Conservation (phyloP, 2,113 vertebrate genomes). For the Oncorhynchus mykiss region DNA sequence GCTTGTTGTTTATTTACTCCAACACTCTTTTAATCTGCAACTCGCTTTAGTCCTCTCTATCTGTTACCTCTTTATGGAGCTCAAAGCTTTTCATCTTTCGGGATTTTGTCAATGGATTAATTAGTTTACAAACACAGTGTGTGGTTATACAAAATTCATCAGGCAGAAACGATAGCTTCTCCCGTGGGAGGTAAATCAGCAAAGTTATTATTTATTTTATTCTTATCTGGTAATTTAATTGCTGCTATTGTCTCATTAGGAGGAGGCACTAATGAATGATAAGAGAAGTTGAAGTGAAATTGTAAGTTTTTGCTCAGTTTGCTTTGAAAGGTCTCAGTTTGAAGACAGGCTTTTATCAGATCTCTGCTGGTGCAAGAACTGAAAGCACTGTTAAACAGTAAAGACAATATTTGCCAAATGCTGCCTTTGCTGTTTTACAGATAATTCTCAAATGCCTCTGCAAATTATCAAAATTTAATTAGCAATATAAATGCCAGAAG, state of each 20-base stretch:
- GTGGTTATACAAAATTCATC: constrained; percentile 49
- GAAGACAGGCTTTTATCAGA: neutral
- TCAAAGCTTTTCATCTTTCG: constrained; percentile 44
- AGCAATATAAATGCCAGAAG: constrained; percentile 98
- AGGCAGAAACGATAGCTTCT: constrained; percentile 56
- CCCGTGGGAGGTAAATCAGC: constrained; percentile 67
- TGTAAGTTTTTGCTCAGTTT: constrained; percentile 17
- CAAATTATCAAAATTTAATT: constrained; percentile 97
- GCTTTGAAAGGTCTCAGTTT: constrained; percentile 22
- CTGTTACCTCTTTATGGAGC: constrained; percentile 5
- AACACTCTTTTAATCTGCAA: neutral
- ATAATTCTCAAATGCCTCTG: constrained; percentile 81
- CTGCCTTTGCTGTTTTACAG: constrained; percentile 73
- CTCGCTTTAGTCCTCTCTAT: constrained; percentile 20
- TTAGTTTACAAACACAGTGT: constrained; percentile 56
- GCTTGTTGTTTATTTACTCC: constrained; percentile 9
- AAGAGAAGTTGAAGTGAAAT: constrained; percentile 2
- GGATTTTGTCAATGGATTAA: constrained; percentile 64
- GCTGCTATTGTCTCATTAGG: constrained; percentile 54
- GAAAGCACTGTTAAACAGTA: constrained; percentile 19
- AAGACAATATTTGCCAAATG: constrained; percentile 66
- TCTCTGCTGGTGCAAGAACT: neutral
- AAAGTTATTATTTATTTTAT: constrained; percentile 66
- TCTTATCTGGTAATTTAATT: constrained; percentile 72
- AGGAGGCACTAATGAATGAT: neutral